Percentiles rank a stretch among this genome's conserved stretches.
Conservation (phyloP, 2,888 invertebrate species). For the Furcula furcula region DNA sequence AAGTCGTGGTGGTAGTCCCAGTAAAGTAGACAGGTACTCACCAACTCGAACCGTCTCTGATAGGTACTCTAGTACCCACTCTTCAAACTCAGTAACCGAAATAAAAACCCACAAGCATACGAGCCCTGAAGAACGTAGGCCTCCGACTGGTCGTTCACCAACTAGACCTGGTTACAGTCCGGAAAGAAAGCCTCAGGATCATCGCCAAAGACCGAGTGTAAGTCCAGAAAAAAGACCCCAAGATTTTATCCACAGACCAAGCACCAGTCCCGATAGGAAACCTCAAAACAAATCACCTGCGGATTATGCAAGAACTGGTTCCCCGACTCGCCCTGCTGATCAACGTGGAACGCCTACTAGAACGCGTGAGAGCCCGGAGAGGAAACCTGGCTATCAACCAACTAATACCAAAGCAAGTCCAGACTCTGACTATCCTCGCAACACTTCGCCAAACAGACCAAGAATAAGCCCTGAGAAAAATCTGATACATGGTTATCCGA, state of each 20-base stretch:
- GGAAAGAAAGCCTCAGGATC: slow-evolving; percentile 46
- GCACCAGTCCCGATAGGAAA: slow-evolving; percentile 44
- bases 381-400: slow-evolving; percentile 16
- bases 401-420: slow-evolving; percentile 11
- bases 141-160: slow-evolving; percentile 47
- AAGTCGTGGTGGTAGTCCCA: slow-evolving; percentile 60
- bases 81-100: slow-evolving; percentile 49
- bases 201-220: slow-evolving; percentile 41
- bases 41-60: slow-evolving; percentile 54
- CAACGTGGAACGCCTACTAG: slow-evolving; percentile 26
- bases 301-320: slow-evolving; percentile 7
- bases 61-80: slow-evolving; percentile 49
- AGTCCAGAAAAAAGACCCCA: slow-evolving; percentile 58
- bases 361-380: slow-evolving; percentile 39
- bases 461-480: slow-evolving; percentile 21
- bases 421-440: slow-evolving; percentile 7
- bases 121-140: slow-evolving; percentile 46
- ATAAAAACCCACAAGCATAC: slow-evolving; percentile 42
- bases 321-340: slow-evolving; percentile 14
- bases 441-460: slow-evolving; percentile 9
- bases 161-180: slow-evolving; percentile 48
- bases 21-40: slow-evolving; percentile 52
- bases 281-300: slow-evolving; percentile 12
- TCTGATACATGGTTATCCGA: slow-evolving; percentile 2
- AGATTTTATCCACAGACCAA: slow-evolving; percentile 27